phyloP scores from a whole-genome alignment of 2,797 vertebrate species.

The Alcedo atthis region DNA sequence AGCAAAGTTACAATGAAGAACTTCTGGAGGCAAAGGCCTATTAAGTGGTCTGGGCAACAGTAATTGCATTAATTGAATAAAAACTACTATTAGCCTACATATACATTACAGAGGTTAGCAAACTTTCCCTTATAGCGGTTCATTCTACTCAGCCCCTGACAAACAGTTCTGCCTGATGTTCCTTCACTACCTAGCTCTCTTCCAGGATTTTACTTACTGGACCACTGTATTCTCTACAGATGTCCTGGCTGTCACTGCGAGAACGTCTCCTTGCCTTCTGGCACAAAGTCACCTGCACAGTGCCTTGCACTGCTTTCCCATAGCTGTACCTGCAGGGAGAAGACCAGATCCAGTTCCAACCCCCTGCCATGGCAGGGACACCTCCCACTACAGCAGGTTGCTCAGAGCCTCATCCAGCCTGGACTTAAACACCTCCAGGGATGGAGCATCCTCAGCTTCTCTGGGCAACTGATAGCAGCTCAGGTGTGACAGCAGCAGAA shows the following conservation, averaged over 20 bases:
- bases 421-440: too few relatives aligned
- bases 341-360: background rate
- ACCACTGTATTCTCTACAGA: conserved; percentile 51
- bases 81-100: background rate
- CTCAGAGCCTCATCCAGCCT: too few relatives aligned
- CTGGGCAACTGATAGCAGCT: background rate
- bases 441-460: too few relatives aligned
- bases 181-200: background rate
- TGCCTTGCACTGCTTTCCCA: conserved; percentile 53
- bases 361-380: too few relatives aligned
- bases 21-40: background rate
- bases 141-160: background rate
- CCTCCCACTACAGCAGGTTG: too few relatives aligned
- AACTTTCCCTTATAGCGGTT: background rate
- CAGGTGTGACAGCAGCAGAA: background rate
- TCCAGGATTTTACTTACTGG: conserved; percentile 44
- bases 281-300: background rate
- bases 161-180: background rate
- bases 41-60: background rate
- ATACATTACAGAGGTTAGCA: background rate
- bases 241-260: background rate
- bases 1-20: background rate
- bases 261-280: conserved; percentile 12
- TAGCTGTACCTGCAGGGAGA: conserved; percentile 60
- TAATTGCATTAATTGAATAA: background rate